Evolutionary conservation across 2,113 vertebrate genomes (phyloP).

Genomic region (Ancistrus triradiatus): DNA sequence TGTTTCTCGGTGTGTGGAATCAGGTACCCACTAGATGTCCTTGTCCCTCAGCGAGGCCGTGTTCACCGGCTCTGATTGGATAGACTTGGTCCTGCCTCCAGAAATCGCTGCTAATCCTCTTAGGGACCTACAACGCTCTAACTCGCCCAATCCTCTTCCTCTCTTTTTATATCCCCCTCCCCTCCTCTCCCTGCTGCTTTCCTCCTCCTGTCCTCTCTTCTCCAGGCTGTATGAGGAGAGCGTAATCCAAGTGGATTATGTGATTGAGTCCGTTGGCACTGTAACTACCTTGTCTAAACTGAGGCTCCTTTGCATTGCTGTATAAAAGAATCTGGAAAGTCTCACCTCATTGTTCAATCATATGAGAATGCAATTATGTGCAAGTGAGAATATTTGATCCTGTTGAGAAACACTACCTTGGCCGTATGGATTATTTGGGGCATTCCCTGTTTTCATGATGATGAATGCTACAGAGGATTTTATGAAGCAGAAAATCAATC

Average conservation of each 20-base stretch:
- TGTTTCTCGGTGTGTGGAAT: slow-evolving; percentile 5
- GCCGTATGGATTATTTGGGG: not conserved
- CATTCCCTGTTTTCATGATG: not conserved
- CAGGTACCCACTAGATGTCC: slow-evolving; percentile 41
- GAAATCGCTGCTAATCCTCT: slow-evolving; percentile 80
- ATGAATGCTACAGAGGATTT: slow-evolving; percentile 18
- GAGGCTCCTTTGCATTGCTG: not conserved
- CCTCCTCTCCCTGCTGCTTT: slow-evolving; percentile 31
- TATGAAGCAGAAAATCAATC: slow-evolving; percentile 5
- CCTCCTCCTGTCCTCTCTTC: slow-evolving; percentile 27
- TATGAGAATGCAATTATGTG: not conserved
- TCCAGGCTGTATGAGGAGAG: slow-evolving; percentile 51
- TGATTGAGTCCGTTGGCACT: slow-evolving; percentile 41
- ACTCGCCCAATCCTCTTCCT: slow-evolving; percentile 61
- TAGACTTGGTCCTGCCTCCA: slow-evolving; percentile 63
- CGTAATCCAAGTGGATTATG: slow-evolving; percentile 76
- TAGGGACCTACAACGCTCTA: slow-evolving; percentile 69
- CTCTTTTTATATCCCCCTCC: slow-evolving; percentile 54
- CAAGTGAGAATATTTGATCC: not conserved
- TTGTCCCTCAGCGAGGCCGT: slow-evolving; percentile 38
- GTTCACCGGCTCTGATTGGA: slow-evolving; percentile 58
- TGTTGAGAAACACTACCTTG: not conserved
- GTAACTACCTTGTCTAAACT: slow-evolving; percentile 12
- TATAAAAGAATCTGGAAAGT: not conserved
- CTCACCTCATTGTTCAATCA: too few relatives aligned